Base-by-base conservation (phyloP, 2,888 invertebrate genomes). In the Myopa testacea region DNA sequence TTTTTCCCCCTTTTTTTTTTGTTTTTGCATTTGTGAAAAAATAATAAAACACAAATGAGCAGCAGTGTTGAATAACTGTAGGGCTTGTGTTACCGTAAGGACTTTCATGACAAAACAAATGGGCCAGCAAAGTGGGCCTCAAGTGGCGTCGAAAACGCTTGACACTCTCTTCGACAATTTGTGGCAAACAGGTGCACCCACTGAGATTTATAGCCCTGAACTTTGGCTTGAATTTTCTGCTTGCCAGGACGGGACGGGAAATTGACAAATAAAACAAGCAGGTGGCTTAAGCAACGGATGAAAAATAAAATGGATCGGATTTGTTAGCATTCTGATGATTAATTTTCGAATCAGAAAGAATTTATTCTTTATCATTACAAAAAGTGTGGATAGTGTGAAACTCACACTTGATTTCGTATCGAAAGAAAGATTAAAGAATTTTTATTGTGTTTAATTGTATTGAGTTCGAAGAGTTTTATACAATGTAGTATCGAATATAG, bases 61-160 rank as follows among this genome's bases (percentile, higher is more conserved):
- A 38, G 65, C 65, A 65, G 65, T 38, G 65, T 37, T 65, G 38
- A 65, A 38, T 65, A 65, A 65, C 65, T 34, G 65, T 65, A 65
- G 12, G 12, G 7, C 12, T 65, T 65, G 65, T 65, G 65, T 65
- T 38, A 65, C 16, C 65, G 65, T 65, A 8, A 65, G 38, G 38
- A 34, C 38, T 65, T 38, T 65, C 4, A 14, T 65, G 65, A 14
- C 14, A 4, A 14, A 65, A 16, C 14, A 38, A 65, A 65, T 16
- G 14, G 16, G 37, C 12, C 4, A 16, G 34, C 16, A 3, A 8
- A 38, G 65, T 38, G 38, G 37, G 16, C 37, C 34, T 65, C 65
- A 38, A 65, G 65, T 38, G 38, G 65, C 65, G 65, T 65, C 65
- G 65, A 37, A 65, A 65, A 38, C 38, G 65, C 38, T 37, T 65